Percentiles rank a stretch among this genome's conserved stretches.
Evolutionary conservation across 1,140 invertebrate species (phyloP).

Genomic region (Spodoptera frugiperda): DNA sequence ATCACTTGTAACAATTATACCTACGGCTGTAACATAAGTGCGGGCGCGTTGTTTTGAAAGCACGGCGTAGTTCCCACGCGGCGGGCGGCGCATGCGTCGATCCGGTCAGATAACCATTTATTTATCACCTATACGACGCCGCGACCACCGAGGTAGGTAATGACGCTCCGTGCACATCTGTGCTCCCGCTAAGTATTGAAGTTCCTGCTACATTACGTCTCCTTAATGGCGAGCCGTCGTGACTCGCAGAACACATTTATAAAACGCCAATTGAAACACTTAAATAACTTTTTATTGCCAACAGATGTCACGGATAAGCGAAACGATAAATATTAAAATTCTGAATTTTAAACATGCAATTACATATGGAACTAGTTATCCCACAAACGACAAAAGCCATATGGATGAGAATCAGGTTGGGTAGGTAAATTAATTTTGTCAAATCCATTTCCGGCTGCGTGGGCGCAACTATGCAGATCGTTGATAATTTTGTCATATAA

Average conservation of each 20-base stretch:
- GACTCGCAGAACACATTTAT: constrained; percentile 4
- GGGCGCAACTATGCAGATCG: constrained; percentile 30
- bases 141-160: constrained; percentile 49
- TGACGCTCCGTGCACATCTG: constrained; percentile 41
- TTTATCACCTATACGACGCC: constrained; percentile 59
- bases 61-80: constrained; percentile 53
- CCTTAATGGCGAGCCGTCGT: constrained; percentile 18
- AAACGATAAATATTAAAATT: constrained; percentile 22
- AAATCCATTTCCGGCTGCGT: constrained; percentile 43
- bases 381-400: constrained; percentile 29
- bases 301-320: constrained; percentile 26
- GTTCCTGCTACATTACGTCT: constrained; percentile 27
- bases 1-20: constrained; percentile 48
- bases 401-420: constrained; percentile 16
- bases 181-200: constrained; percentile 18
- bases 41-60: constrained; percentile 45
- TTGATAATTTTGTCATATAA: constrained; percentile 38
- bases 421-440: constrained; percentile 32
- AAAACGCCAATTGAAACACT: constrained; percentile 22
- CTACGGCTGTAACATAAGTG: constrained; percentile 45
- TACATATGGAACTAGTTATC: constrained; percentile 39
- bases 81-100: constrained; percentile 48
- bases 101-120: constrained; percentile 59
- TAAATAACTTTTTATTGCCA: constrained; percentile 33
- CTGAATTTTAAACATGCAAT: constrained; percentile 30